Evolutionary conservation across 2,888 invertebrate genomes (phyloP), one percentile per base, ranked within the genome.

Genomic region (Aphidius colemani): DNA sequence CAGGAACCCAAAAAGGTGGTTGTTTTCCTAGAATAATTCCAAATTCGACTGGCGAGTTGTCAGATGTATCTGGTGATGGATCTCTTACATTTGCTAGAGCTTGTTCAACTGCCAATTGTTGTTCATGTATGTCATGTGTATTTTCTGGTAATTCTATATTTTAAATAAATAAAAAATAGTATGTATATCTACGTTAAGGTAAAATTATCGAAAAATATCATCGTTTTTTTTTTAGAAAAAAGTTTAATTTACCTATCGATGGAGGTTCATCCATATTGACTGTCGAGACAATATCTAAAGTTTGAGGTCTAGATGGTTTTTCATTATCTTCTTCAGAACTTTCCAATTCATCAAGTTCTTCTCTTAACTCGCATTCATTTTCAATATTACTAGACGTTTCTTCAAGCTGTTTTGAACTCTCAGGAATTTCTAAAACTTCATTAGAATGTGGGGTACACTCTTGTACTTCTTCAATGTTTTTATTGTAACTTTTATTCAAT

Each of bases 1-100:
- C 95, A 0, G 94, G 94, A 59, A 95, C 89, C 95, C 95, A 95
- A 73, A 90, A 87, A 0, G 95, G 95, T 10, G 92, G 90, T 62
- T 90, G 86, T 76, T 89, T 89, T 1, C 94, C 94, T 61, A 94
- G 80, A 68, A 84, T 78, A 10, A 81, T 81, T 9, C 69, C 66
- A 53, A 77, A 75, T 66, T 79, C 79, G 60, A 78, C 71, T 40
- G 80, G 75, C 18, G 79, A 78, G 69, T 75, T 81, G 58, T 82
- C 80, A 3, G 78, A 76, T 11, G 73, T 69, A 66, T 79, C 79
- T 7, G 78, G 79, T 4, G 78, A 77, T 48, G 76, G 74, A 66
- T 74, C 77, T 44, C 74, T 72, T 13, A 69, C 71, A 41, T 75
- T 74, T 48, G 74, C 74, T 63, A 69, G 46, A n/a, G 57, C n/a